Evolutionary conservation across 2,888 invertebrate species (phyloP).

Genomic region (Empis stercorea): DNA sequence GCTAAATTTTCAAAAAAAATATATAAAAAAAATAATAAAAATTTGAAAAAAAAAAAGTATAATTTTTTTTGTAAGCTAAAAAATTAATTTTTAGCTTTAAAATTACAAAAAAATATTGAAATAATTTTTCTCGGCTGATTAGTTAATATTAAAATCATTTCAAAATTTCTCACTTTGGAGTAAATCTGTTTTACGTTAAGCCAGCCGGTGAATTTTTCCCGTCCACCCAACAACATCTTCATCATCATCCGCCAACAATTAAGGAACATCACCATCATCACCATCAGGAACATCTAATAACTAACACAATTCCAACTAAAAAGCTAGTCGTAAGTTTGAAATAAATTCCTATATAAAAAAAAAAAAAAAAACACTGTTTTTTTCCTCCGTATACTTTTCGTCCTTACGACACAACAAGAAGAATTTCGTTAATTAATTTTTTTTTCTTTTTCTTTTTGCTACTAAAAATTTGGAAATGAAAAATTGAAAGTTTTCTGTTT

Average conservation of each 20-base stretch:
- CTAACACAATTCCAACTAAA: constrained; percentile 30
- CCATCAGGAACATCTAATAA: too few relatives aligned
- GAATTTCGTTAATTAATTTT: too few relatives aligned
- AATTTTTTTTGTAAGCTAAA: too few relatives aligned
- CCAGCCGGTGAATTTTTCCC: constrained; percentile 36
- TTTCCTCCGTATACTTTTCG: too few relatives aligned
- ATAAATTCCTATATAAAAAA: too few relatives aligned
- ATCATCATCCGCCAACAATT: constrained; percentile 24
- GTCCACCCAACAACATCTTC: constrained; percentile 11
- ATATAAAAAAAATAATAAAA: not conserved
- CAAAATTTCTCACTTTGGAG: constrained; percentile 39
- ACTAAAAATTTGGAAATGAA: too few relatives aligned
- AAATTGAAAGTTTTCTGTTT: too few relatives aligned
- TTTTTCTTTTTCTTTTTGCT: too few relatives aligned
- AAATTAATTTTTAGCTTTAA: not conserved
- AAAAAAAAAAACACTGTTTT: too few relatives aligned
- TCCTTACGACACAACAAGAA: too few relatives aligned
- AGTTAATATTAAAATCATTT: constrained; percentile 2
- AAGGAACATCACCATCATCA: constrained; percentile 18
- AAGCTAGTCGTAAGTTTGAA: constrained; percentile 34
- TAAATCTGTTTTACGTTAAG: constrained; percentile 38
- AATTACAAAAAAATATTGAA: constrained; percentile 8
- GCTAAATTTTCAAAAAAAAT: not conserved
- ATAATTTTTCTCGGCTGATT: constrained; percentile 5
- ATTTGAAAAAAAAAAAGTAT: too few relatives aligned